Base-by-base conservation (phyloP, 2,797 vertebrate species). In the Ctenosaura bakeri region DNA sequence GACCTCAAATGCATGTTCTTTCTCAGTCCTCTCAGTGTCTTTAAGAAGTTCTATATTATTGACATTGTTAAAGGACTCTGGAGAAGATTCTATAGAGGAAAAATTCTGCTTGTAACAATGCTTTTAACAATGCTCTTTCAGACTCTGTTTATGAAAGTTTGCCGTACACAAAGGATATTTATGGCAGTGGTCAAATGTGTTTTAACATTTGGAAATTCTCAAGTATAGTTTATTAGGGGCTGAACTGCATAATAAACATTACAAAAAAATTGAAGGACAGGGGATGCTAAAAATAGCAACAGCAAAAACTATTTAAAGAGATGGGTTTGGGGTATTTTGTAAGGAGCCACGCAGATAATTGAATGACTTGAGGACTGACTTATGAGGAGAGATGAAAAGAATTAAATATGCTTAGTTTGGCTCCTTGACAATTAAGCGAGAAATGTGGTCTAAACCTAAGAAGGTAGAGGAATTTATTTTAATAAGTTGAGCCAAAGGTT, bases 231-330 rank as follows among this genome's bases (percentile, higher is more conserved):
- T 89, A 93, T 94, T 93, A 95, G 87, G 96, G 6, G 89, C 91
- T 76, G 62, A 79, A 83, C 84, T 94, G 95, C 89, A 96, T 95
- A 92, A 87, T 46, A 64, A 74, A 74, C 56, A 91, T 93, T 74
- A 85, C 92, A 90, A 85, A 71, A 88, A 88, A 69, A 85, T 91
- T 89, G 90, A 14, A 32, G 42, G 10, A 32, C 14, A 84, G 91
- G 32, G 93, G 95, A 93, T 96, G 91, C 92, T 95, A 95, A 94
- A 86, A 93, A 95, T 91, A 95, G 73, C 87, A 94, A 54, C 89
- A 91, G 85, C 82, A 85, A 92, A 78, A 92, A 56, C 76, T 94
- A 93, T 92, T 95, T 94, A 88, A 91, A 94, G 85, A 92, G 42
- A 87, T 86, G 77, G 81, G 90, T 73, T 94, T 90, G 14, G 64